Base-by-base conservation (phyloP, 2,888 invertebrate species). In the Theristus sp. region DNA sequence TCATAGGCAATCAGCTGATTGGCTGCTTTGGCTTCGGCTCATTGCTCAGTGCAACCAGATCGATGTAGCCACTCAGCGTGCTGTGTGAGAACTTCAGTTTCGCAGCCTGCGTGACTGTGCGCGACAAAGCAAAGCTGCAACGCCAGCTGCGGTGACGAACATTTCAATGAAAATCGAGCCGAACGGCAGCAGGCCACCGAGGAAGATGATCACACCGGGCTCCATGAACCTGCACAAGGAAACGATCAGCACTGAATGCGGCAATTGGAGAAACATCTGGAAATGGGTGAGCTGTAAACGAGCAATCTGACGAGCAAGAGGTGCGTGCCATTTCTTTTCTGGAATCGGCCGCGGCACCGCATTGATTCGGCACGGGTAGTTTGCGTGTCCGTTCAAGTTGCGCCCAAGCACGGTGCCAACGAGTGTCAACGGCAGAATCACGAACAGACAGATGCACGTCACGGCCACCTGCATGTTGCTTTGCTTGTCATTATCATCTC, bases 81-180 rank as follows among this genome's bases (percentile, higher is more conserved):
- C n/a, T n/a, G n/a, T n/a, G n/a, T n/a, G n/a, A n/a, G n/a, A n/a
- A n/a, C n/a, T n/a, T n/a, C n/a, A n/a, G n/a, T n/a, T n/a, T n/a
- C n/a, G n/a, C n/a, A n/a, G n/a, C n/a, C n/a, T n/a, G n/a, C n/a
- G n/a, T n/a, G n/a, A n/a, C n/a, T n/a, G n/a, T n/a, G n/a, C n/a
- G n/a, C n/a, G n/a, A n/a, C n/a, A n/a, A n/a, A n/a, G n/a, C n/a
- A n/a, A n/a, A n/a, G n/a, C n/a, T n/a, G n/a, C n/a, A n/a, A n/a
- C n/a, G 38, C 38, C 38, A 60, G 53, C 57, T 49, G 47, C 57
- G n/a, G 52, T 46, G 31, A 75, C 81, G 79, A 80, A 93, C 96
- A 98, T 98, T 82, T 98, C 98, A 77, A 98, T 98, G 77, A 99
- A 98, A 72, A 98, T 98, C 57, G 96, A 96, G 56, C 98, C 98